phyloP scores from a whole-genome alignment of 2,888 invertebrate species.

The Altica lythri region DNA sequence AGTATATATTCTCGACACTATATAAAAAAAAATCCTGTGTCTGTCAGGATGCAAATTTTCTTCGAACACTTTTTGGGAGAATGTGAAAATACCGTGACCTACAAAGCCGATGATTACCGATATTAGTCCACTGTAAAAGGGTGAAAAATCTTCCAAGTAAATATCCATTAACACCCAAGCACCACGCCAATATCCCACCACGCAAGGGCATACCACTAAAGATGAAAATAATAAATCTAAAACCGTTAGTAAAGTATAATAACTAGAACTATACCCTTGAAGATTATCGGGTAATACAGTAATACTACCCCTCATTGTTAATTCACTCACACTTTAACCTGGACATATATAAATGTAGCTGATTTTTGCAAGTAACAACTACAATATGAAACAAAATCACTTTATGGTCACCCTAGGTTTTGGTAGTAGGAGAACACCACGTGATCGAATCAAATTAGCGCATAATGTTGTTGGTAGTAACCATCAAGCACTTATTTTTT shows the following conservation, averaged over 20 bases:
- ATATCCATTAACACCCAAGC: constrained; percentile 80
- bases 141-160: constrained; percentile 69
- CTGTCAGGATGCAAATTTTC: constrained; percentile 69
- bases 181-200: constrained; percentile 86
- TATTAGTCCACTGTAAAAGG: constrained; percentile 66
- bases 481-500: background rate
- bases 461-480: constrained; percentile 3
- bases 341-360: constrained; percentile 8
- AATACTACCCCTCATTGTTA: constrained; percentile 73
- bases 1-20: constrained; percentile 75
- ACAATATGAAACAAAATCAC: constrained; percentile 35
- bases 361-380: constrained; percentile 24
- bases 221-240: constrained; percentile 76
- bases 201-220: constrained; percentile 75
- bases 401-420: constrained; percentile 38
- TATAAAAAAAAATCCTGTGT: constrained; percentile 70
- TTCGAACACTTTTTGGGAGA: constrained; percentile 68
- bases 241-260: constrained; percentile 65
- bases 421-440: constrained; percentile 1
- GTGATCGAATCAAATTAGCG: background rate
- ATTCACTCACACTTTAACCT: background rate
- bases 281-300: constrained; percentile 65
- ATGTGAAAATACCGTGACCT: constrained; percentile 71
- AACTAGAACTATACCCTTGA: constrained; percentile 45
- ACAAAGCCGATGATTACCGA: constrained; percentile 73